A percentile compares a stretch with the other conserved stretches of the same genome.
These are phyloP conservation scores for Clytia hemisphaerica DNA, from an alignment of 30 jellyfish, hydroid and myxozoan genomes.

Conservation along the genomic window DNA sequence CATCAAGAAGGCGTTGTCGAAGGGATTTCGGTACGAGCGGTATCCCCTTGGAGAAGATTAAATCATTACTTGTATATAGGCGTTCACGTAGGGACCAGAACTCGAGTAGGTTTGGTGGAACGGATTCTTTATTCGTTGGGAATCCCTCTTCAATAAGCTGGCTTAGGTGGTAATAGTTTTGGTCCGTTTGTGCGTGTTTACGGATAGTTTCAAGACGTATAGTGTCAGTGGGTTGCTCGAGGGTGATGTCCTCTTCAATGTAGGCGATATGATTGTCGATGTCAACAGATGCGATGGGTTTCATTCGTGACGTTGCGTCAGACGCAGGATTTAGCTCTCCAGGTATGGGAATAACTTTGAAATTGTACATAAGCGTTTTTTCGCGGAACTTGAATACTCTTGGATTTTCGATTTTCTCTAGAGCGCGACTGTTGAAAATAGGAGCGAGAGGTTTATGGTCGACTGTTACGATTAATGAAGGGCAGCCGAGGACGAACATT, in stretches of 20 bases:
- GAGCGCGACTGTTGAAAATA: constrained; percentile 6
- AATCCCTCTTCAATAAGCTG: constrained; percentile 21
- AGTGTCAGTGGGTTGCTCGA: not conserved
- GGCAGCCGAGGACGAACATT: constrained; percentile 26
- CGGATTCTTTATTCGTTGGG: constrained; percentile 1
- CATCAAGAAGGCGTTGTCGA: not conserved
- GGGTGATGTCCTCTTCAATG: not conserved
- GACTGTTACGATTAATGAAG: not conserved
- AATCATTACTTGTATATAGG: not conserved
- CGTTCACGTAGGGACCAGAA: constrained; percentile 29
- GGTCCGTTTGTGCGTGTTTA: constrained; percentile 1
- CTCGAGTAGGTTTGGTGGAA: not conserved
- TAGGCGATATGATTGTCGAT: not conserved
- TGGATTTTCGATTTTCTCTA: constrained; percentile 14
- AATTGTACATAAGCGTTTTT: not conserved
- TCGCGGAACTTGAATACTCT: not conserved
- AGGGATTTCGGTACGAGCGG: constrained; percentile 16
- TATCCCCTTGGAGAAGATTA: not conserved
- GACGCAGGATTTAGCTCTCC: too few species aligned
- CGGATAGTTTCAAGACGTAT: constrained; percentile 5
- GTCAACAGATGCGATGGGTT: not conserved
- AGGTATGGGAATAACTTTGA: not conserved
- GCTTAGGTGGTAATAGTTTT: not conserved
- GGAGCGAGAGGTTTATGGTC: constrained; percentile 5
- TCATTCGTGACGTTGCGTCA: too few species aligned